Conservation (phyloP, 1,140 invertebrate species). For the Mya arenaria region DNA sequence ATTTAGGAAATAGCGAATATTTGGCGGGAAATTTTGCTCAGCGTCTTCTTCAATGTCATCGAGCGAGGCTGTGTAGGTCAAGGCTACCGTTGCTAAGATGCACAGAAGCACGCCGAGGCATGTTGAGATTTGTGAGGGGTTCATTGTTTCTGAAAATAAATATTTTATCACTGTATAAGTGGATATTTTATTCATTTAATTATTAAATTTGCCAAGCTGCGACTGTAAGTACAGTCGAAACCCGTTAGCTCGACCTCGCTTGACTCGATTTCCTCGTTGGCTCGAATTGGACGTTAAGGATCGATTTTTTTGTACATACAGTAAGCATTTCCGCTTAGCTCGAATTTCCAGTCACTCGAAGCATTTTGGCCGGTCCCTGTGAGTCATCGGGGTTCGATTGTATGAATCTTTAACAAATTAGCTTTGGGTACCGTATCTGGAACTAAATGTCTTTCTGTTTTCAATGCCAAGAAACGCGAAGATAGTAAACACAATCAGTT, state of each 20-base stretch:
- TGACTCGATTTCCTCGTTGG: too few relatives aligned
- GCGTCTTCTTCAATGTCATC: constrained; percentile 31
- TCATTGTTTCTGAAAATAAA: constrained; percentile 30
- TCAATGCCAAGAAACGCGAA: too few relatives aligned
- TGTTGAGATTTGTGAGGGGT: constrained; percentile 9
- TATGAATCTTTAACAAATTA: too few relatives aligned
- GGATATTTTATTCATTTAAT: background rate
- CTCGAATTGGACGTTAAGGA: background rate
- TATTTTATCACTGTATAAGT: background rate
- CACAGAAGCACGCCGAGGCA: constrained; percentile 24
- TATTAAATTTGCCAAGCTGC: background rate
- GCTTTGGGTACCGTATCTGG: too few relatives aligned
- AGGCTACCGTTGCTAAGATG: constrained; percentile 50
- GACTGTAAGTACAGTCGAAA: too few relatives aligned
- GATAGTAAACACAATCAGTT: too few relatives aligned
- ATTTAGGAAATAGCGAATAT: constrained; percentile 39
- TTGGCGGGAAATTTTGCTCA: constrained; percentile 31
- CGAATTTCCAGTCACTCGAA: too few relatives aligned
- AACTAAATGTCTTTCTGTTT: too few relatives aligned
- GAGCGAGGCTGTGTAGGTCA: constrained; percentile 21
- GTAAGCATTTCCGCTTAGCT: background rate
- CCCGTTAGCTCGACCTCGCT: too few relatives aligned
- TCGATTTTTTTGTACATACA: background rate
- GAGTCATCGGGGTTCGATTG: too few relatives aligned
- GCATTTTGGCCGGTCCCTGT: too few relatives aligned